phyloP scores from a whole-genome alignment of 2,797 vertebrate genomes.

The Helicolenus hilgendorfi region DNA sequence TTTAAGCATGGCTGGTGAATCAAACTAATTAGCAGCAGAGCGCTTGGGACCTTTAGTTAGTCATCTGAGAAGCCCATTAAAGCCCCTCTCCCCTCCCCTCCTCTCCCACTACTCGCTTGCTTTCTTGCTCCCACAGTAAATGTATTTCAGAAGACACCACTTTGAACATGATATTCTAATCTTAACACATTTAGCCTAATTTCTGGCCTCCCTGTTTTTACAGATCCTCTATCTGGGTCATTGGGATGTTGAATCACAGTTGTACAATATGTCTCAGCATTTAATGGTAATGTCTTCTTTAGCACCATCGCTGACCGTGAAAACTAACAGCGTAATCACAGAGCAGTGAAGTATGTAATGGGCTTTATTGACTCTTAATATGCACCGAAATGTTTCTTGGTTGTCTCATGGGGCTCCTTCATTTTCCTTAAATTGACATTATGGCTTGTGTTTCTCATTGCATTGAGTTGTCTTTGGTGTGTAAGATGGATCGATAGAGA shows the following conservation, averaged over 20 bases:
- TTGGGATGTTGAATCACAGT: constrained; percentile 29
- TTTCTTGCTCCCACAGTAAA: constrained; percentile 33
- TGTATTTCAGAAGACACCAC: constrained; percentile 31
- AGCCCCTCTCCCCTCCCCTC: background rate
- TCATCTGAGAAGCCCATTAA: constrained; percentile 83
- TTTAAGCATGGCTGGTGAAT: constrained; percentile 79
- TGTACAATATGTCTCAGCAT: constrained; percentile 8
- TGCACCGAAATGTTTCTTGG: constrained; percentile 44
- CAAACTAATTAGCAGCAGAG: constrained; percentile 85
- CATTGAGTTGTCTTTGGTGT: constrained; percentile 12
- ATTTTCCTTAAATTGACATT: constrained; percentile 51
- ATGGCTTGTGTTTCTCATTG: constrained; percentile 12
- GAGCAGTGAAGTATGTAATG: constrained; percentile 52
- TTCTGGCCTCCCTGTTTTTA: constrained; percentile 20
- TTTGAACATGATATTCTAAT: constrained; percentile 32
- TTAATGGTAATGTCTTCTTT: constrained; percentile 54
- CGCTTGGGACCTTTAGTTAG: constrained; percentile 75
- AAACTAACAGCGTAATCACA: constrained; percentile 64
- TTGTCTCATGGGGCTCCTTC: constrained; percentile 53
- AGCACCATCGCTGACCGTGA: constrained; percentile 32
- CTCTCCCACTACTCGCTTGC: constrained; percentile 3
- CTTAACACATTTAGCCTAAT: constrained; percentile 33
- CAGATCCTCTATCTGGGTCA: constrained; percentile 23
- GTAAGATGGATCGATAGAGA: constrained; percentile 5
- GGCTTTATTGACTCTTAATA: constrained; percentile 72